Evolutionary conservation across 1,140 invertebrate species (phyloP), one percentile per base, ranked within the genome.

Genomic region (Vanessa tameamea): DNA sequence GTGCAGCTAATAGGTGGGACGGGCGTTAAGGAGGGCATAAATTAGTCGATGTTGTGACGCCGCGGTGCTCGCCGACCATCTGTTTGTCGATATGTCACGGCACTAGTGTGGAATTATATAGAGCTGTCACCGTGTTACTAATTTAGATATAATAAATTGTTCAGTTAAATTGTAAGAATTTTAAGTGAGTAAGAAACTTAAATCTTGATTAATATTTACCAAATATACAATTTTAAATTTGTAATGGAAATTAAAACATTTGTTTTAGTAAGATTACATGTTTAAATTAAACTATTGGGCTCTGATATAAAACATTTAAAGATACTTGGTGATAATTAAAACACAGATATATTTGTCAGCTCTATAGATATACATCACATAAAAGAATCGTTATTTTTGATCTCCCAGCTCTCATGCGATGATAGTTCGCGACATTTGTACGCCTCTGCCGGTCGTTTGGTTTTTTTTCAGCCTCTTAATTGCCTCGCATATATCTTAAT

Each of bases 81-180:
- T 90, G 89, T 91, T 92, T 90, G 84, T 90, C 87, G 88, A 92
- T 92, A 90, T 90, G 88, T 92, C 90, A 90, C 82, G 75, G 65
- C 83, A 82, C 69, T 80, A 80, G 81, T 85, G 83, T 20, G 77
- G 73, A 86, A 78, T 66, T 82, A 71, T 83, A 85, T 78, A 81
- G 87, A 89, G 87, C 74, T 83, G 84, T 68, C 63, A 26, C 1
- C 20, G 7, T 66, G 12, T 66, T 43, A n/a, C 48, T 51, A 43
- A 55, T 68, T 69, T 71, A 47, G 15, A 67, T 70, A n/a, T 48
- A 12, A 47, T n/a, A n/a, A 15, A 15, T 37, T 61, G 9, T 61
- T 37, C 7, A n/a, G 13, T 31, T 31, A 53, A 55, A n/a, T 57
- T 55, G 26, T 65, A 14, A 20, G 53, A 57, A 57, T 57, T 57